Conservation (phyloP, 2,113 vertebrate genomes). For the Protomyctophum bolini region DNA sequence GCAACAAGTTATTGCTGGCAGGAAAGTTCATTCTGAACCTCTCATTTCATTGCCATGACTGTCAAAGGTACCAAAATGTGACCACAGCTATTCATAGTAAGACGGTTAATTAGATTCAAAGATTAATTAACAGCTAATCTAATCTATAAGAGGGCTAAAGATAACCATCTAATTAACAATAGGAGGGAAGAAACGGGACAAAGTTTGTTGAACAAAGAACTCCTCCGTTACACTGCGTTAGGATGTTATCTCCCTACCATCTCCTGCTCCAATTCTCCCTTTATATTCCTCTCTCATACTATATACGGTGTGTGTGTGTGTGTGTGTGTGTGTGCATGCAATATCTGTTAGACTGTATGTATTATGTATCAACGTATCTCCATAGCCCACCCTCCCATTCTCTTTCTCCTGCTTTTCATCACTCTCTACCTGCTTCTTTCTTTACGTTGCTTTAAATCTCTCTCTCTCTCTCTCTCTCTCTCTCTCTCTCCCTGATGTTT, state of each 20-base stretch:
- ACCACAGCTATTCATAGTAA: constrained; percentile 60
- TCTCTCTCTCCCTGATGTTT: constrained; percentile 87
- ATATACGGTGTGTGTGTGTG: not conserved
- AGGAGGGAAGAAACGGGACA: constrained; percentile 41
- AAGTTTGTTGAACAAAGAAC: constrained; percentile 71
- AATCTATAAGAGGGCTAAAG: constrained; percentile 72
- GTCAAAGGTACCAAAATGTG: constrained; percentile 60
- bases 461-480: constrained; percentile 43
- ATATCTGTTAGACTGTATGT: not conserved
- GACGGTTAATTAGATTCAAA: constrained; percentile 76
- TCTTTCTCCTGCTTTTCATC: constrained; percentile 26
- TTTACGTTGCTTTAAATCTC: not conserved
- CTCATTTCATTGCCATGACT: constrained; percentile 47
- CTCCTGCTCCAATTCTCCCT: not conserved
- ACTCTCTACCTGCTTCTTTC: constrained; percentile 12
- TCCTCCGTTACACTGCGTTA: constrained; percentile 20
- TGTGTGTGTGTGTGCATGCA: too few relatives aligned
- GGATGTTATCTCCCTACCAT: constrained; percentile 39
- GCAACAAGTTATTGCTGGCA: too few relatives aligned
- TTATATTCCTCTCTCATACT: not conserved
- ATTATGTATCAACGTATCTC: not conserved
- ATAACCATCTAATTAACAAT: constrained; percentile 78
- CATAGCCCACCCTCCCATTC: constrained; percentile 31
- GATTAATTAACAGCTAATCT: constrained; percentile 75
- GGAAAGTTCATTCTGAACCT: constrained; percentile 1